phyloP scores from a whole-genome alignment of 1,140 invertebrate species.

The Apis florea region DNA sequence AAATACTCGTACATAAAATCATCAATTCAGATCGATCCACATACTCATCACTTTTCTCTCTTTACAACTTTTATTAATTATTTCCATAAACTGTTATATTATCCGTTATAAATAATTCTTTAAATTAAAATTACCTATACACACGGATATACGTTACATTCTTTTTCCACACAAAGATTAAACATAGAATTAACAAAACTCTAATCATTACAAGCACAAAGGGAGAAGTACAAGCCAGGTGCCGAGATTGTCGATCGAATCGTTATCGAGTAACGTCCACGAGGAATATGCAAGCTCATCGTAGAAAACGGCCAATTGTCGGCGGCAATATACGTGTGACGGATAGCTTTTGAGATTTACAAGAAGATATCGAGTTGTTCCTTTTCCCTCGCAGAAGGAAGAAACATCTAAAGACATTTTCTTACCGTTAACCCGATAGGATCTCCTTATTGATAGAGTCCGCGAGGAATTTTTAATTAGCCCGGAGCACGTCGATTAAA shows the following conservation, averaged over 20 bases:
- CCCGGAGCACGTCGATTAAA: constrained; percentile 71
- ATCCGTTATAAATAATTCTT: background rate
- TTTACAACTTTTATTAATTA: background rate
- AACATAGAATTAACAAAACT: no score
- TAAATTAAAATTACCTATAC: background rate
- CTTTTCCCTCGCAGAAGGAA: constrained; percentile 32
- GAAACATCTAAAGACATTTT: constrained; percentile 66
- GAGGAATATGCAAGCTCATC: constrained; percentile 65
- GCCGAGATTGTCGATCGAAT: background rate
- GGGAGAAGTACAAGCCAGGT: background rate
- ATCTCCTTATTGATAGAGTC: constrained; percentile 71
- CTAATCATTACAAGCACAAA: no score
- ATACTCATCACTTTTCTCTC: background rate
- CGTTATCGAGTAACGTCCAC: constrained; percentile 40
- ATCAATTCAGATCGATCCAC: no score
- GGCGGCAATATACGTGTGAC: constrained; percentile 34
- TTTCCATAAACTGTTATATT: background rate
- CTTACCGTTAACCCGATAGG: constrained; percentile 72
- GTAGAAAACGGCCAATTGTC: constrained; percentile 59
- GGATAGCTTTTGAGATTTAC: constrained; percentile 65
- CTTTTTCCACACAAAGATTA: no score
- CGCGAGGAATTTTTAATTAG: constrained; percentile 75
- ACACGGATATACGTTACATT: no score
- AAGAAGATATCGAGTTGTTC: constrained; percentile 60
- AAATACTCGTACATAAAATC: background rate